These are phyloP conservation scores for Platichthys flesus DNA, from an alignment of 2,113 vertebrate genomes.

Conservation along the genomic window DNA sequence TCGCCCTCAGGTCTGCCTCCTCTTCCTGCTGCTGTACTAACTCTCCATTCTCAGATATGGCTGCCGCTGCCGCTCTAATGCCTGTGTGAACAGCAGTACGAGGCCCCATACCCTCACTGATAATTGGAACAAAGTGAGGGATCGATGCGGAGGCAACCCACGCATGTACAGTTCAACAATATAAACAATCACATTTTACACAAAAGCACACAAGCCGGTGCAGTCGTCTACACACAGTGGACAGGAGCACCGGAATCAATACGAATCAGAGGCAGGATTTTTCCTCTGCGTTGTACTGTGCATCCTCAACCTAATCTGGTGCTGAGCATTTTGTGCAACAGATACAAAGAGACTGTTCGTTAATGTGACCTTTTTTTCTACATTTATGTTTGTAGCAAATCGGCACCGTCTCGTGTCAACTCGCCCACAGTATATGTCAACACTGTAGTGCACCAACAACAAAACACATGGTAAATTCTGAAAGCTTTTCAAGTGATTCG, in stretches of 20 bases:
- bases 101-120: constrained; percentile 66
- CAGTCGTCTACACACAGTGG: constrained; percentile 26
- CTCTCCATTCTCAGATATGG: constrained; percentile 28
- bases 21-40: constrained; percentile 17
- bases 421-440: not conserved
- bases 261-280: constrained; percentile 65
- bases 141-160: constrained; percentile 64
- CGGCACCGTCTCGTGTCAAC: not conserved
- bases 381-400: constrained; percentile 7
- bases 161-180: constrained; percentile 20
- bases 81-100: constrained; percentile 70
- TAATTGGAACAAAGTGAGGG: constrained; percentile 77
- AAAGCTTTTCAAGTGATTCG: not conserved
- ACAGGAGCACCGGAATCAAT: constrained; percentile 58
- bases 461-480: constrained; percentile 5
- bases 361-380: not conserved
- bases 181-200: constrained; percentile 61
- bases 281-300: constrained; percentile 61
- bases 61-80: constrained; percentile 59
- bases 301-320: constrained; percentile 27
- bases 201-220: constrained; percentile 18
- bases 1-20: constrained; percentile 9
- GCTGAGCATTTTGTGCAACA: constrained; percentile 40
- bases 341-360: not conserved
- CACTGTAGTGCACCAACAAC: not conserved